These are phyloP conservation scores for Sturmia bella DNA, from an alignment of 2,888 invertebrate species.

Conservation along the genomic window DNA sequence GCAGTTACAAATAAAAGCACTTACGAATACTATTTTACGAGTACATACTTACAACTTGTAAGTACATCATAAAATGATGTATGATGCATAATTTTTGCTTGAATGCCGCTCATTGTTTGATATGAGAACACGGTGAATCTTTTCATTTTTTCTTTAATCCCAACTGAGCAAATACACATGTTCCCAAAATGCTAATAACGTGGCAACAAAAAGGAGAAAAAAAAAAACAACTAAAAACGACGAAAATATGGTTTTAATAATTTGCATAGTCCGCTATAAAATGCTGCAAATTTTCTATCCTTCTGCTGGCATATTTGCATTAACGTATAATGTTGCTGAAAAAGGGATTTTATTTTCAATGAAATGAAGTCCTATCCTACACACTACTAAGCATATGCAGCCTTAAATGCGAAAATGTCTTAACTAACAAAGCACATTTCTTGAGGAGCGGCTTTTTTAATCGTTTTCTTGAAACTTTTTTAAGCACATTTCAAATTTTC, in stretches of 20 bases:
- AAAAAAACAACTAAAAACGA: neutral
- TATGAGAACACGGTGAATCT: slow-evolving; percentile 13
- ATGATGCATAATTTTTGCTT: slow-evolving; percentile 47
- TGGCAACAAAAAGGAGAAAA: slow-evolving; percentile 12
- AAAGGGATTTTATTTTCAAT: no score
- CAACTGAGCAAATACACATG: slow-evolving; percentile 53
- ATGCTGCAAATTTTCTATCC: slow-evolving; percentile 1
- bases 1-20: slow-evolving; percentile 19
- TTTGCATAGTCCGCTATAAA: slow-evolving; percentile 8
- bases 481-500: no score
- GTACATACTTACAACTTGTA: slow-evolving; percentile 2
- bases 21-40: neutral
- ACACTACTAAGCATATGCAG: neutral
- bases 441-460: no score
- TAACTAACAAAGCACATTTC: no score
- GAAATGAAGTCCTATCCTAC: no score
- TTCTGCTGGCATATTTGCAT: no score
- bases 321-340: no score
- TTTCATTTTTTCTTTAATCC: slow-evolving; percentile 22
- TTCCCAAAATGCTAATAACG: slow-evolving; percentile 64
- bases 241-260: slow-evolving; percentile 46
- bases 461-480: no score
- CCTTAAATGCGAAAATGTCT: no score
- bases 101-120: slow-evolving; percentile 25
- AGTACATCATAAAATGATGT: slow-evolving; percentile 41